Base-by-base conservation (phyloP, 2,797 vertebrate genomes). In the Macropodus opercularis region DNA sequence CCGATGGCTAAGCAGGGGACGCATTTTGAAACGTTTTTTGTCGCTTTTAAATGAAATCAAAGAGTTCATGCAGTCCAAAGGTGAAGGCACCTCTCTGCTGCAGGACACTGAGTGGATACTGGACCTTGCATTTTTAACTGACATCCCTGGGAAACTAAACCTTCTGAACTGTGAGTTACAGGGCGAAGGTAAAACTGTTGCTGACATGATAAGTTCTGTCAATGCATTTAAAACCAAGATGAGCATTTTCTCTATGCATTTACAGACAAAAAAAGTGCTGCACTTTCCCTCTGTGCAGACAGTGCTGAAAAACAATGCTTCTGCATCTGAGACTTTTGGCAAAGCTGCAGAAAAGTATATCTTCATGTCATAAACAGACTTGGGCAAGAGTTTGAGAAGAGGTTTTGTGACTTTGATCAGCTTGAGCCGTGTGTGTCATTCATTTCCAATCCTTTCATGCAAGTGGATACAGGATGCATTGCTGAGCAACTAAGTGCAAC, bases 311-410 rank as follows among this genome's bases (percentile, higher is more conserved):
- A 54, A 71, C 55, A 67, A 66, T 62, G 57, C 57, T 49, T 64
- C 36, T 72, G 66, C 54, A 47, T 69, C 71, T 67, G 40, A 8
- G 50, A 3, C 35, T 0, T 71, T 68, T 26, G 51, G 71, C 9
- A 58, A n/a, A 23, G 59, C 3, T 68, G 55, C 24, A 60, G 61
- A 64, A 61, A 81, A 65, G 50, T 69, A 70, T n/a, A n/a, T n/a
- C 42, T 63, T 65, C 7, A 77, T 40, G 3, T 70, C 58, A 76
- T 72, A 36, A 52, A 69, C 8, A 49, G 57, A 56, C 38, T 62
- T 38, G 23, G 31, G 9, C 23, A 43, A 29, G 36, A 55, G 18
- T 69, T 55, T 27, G 18, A 57, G 10, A 14, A 43, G 8, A 55
- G 43, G 38, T 49, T 61, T 29, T 43, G 31, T 55, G 58, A 32